Base-by-base conservation (phyloP, 2,797 vertebrate genomes). In the Hybognathus amarus region DNA sequence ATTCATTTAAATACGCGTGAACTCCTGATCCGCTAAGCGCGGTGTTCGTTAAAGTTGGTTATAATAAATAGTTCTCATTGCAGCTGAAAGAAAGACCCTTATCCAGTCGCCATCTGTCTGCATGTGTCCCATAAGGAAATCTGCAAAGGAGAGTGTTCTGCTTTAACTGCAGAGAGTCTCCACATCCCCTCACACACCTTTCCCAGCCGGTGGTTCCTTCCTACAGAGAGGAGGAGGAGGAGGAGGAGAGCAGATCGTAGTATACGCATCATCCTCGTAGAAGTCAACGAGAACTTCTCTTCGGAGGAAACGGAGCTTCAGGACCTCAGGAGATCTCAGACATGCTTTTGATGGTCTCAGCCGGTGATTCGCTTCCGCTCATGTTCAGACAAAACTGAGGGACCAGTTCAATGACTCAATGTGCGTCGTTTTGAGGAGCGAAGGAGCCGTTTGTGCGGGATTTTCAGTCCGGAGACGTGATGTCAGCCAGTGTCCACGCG, bases 81-180 rank as follows among this genome's bases (percentile, higher is more conserved):
- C 64, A 75, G 38, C 8, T 24, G 77, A 10, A n/a, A 63, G 27
- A 75, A 11, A 15, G 18, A 77, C 50, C 33, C 6, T 8, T 33
- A 47, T 38, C 47, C 52, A 69, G 24, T 10, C 50, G 27, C 27
- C 45, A 54, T 42, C 24, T 20, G 15, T 67, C 18, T 80, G 13
- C 47, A 64, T 20, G 24, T 22, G 81, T 90, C 84, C 89, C 66
- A 66, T 73, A 61, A 70, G 40, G 64, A 86, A 77, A 80, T 77
- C 30, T 64, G 70, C 67, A 78, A 69, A 77, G 59, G 76, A 78
- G 68, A 82, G 79, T 82, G 80, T 87, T 83, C 80, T 64, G 27
- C 83, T 88, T 87, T 71, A 88, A 89, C 93, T 91, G 88, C 88
- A 91, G 90, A 89, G 91, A n/a, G 91, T 91, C 90, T 87, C 90